Evolutionary conservation across 2,888 invertebrate species (phyloP).

Genomic region (Callinectes sapidus): DNA sequence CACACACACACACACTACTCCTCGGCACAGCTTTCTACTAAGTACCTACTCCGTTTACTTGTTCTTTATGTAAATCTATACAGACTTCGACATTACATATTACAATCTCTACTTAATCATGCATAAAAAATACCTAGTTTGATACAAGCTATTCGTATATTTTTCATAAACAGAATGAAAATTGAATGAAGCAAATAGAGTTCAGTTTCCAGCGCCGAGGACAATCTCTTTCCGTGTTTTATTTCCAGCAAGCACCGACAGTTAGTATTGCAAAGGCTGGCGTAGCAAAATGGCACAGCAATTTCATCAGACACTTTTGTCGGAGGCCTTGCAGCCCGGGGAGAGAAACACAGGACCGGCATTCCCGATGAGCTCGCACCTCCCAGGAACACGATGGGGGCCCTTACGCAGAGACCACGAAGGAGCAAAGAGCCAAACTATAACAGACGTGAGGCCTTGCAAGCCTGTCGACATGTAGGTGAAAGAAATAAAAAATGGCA

Average conservation of each 20-base stretch:
- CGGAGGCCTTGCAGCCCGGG: not conserved
- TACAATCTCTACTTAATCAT: not conserved
- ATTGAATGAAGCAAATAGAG: not conserved
- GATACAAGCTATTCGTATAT: not conserved
- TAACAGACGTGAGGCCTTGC: not conserved
- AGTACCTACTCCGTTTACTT: not conserved
- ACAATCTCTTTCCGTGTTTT: not conserved
- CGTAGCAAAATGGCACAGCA: not conserved
- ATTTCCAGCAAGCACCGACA: not conserved
- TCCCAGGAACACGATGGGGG: not conserved
- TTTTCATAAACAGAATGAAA: not conserved
- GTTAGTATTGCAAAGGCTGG: not conserved
- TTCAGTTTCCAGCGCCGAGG: not conserved
- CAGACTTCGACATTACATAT: not conserved
- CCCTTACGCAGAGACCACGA: not conserved
- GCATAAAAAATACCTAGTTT: not conserved
- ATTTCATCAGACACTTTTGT: slow-evolving; percentile 3
- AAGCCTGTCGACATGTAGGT: slow-evolving; percentile 12
- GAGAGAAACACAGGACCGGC: not conserved
- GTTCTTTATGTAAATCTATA: not conserved
- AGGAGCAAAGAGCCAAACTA: not conserved
- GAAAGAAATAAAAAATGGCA: not conserved
- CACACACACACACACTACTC: not conserved
- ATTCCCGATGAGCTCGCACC: not conserved
- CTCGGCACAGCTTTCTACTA: not conserved